phyloP scores from a whole-genome alignment of 2,797 vertebrate species.

The Eidolon dupreanum region DNA sequence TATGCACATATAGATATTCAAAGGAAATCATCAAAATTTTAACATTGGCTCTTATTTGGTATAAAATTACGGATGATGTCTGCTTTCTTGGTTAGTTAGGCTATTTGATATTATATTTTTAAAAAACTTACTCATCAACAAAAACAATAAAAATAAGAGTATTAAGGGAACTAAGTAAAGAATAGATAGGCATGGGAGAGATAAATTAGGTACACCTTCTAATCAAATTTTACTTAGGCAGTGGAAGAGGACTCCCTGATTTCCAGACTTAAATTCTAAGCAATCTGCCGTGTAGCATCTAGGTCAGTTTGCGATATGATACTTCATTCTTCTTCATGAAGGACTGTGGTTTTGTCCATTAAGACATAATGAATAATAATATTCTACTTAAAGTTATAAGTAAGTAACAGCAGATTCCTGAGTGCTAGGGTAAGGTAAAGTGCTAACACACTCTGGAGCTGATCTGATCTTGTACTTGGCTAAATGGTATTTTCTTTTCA shows the following conservation, averaged over 20 bases:
- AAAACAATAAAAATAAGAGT: background rate
- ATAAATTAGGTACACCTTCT: background rate
- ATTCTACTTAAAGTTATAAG: background rate
- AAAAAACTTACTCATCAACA: background rate
- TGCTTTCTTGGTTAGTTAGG: background rate
- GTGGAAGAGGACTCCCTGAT: background rate
- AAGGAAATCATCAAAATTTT: constrained; percentile 1
- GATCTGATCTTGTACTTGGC: background rate
- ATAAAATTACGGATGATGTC: background rate
- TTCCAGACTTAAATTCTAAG: background rate
- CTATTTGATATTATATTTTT: background rate
- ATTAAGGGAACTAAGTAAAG: background rate
- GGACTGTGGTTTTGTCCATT: background rate
- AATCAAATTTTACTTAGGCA: background rate
- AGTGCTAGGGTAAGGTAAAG: background rate
- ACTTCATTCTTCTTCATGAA: background rate
- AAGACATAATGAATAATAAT: background rate
- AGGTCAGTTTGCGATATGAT: background rate
- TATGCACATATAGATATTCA: background rate
- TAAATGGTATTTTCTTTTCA: background rate
- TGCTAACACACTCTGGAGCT: background rate
- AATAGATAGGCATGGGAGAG: background rate
- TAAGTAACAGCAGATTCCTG: background rate
- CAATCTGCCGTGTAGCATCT: background rate
- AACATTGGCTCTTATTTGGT: background rate